These are phyloP conservation scores for Creontiades dilutus DNA, from an alignment of 2,888 invertebrate species.

Conservation along the genomic window DNA sequence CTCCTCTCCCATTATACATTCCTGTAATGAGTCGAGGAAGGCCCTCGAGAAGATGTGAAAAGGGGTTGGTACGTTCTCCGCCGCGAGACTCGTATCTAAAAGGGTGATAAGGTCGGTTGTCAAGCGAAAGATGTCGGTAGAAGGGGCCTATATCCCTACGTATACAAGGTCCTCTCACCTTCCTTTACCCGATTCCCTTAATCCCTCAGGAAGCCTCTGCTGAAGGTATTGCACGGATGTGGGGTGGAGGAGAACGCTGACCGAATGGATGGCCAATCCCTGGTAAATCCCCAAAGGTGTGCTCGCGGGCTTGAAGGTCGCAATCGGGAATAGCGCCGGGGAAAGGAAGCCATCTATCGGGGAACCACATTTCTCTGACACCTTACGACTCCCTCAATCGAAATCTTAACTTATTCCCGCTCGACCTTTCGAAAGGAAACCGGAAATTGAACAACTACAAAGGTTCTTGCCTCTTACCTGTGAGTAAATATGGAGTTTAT, in stretches of 20 bases:
- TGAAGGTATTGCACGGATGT: conserved; percentile 49
- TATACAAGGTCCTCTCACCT: background rate
- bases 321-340: background rate
- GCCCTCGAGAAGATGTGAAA: conserved; percentile 8
- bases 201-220: background rate
- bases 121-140: conserved; percentile 6
- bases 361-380: conserved; percentile 30
- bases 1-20: background rate
- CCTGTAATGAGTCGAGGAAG: conserved; percentile 19
- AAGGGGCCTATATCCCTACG: background rate
- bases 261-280: conserved; percentile 52
- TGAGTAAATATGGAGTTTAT: too few relatives aligned
- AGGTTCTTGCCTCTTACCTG: too few relatives aligned
- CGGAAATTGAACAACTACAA: too few relatives aligned
- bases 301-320: background rate
- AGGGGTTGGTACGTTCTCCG: background rate
- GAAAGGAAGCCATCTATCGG: conserved; percentile 22
- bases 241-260: background rate
- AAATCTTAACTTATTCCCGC: conserved; percentile 15
- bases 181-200: background rate
- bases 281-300: conserved; percentile 52
- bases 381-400: background rate
- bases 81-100: conserved; percentile 26
- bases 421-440: too few relatives aligned
- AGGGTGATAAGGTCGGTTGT: conserved; percentile 55